These are phyloP conservation scores for Drusus annulatus DNA, from an alignment of 1,140 invertebrate genomes.

Conservation along the genomic window DNA sequence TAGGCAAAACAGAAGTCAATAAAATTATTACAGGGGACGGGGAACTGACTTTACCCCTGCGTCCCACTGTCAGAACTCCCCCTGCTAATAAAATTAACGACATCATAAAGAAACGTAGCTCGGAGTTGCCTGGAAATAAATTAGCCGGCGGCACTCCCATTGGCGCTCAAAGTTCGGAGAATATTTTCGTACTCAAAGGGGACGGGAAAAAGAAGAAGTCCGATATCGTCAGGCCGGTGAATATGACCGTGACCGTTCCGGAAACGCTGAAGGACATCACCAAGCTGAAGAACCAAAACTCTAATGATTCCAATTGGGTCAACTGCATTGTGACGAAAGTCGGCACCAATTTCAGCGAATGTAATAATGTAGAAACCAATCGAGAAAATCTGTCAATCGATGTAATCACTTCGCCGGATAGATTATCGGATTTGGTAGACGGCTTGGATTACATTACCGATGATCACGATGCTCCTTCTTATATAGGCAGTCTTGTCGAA, in stretches of 20 bases:
- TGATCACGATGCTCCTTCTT: background rate
- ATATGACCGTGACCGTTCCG: constrained; percentile 21
- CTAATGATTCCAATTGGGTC: background rate
- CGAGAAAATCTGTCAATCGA: background rate
- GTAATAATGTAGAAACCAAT: background rate
- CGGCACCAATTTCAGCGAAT: background rate
- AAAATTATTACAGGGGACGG: constrained; percentile 1
- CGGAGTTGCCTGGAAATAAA: background rate
- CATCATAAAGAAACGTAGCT: too few species aligned
- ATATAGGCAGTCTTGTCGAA: constrained; percentile 1
- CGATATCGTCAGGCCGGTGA: background rate
- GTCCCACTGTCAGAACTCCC: background rate
- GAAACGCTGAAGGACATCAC: constrained; percentile 3
- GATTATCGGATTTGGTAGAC: background rate
- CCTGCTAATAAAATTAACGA: background rate
- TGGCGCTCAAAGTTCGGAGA: background rate
- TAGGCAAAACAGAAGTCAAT: background rate
- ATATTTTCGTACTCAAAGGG: background rate
- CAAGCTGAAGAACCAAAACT: background rate
- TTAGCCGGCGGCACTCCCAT: background rate
- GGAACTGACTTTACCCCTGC: background rate
- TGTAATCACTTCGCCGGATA: background rate
- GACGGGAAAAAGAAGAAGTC: constrained; percentile 7
- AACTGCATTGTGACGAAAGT: constrained; percentile 18
- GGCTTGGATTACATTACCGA: constrained; percentile 11